phyloP scores from a whole-genome alignment of 2,797 vertebrate species.

The Ammospiza maritima region DNA sequence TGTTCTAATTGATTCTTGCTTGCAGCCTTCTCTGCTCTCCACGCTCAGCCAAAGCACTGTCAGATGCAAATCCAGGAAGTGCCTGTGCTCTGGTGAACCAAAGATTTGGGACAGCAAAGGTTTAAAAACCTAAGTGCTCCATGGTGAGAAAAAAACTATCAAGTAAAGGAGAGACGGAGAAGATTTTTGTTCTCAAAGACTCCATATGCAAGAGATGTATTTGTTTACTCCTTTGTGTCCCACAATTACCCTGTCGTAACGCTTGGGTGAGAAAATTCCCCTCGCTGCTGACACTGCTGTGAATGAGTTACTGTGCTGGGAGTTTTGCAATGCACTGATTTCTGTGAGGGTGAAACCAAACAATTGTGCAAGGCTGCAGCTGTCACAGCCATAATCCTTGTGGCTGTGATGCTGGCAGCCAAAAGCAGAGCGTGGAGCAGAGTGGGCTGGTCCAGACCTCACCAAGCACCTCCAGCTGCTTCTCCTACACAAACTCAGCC shows the following conservation, averaged over 20 bases:
- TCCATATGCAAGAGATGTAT: background rate
- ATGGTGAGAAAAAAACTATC: background rate
- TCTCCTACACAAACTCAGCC: background rate
- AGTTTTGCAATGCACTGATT: constrained; percentile 1
- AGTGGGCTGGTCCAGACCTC: background rate
- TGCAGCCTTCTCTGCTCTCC: background rate
- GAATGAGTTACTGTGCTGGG: constrained; percentile 22
- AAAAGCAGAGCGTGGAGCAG: background rate
- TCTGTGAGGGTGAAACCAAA: background rate
- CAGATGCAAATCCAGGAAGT: background rate
- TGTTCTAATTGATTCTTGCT: background rate
- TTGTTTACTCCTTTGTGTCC: background rate
- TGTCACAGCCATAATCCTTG: background rate
- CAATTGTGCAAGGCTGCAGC: background rate
- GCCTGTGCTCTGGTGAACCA: background rate
- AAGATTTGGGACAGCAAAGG: background rate
- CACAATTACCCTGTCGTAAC: accelerated
- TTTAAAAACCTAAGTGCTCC: background rate
- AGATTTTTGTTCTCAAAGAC: background rate
- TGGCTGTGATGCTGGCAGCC: background rate
- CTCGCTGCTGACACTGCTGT: background rate
- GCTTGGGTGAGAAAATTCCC: background rate
- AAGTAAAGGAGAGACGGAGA: background rate
- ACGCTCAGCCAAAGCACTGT: background rate
- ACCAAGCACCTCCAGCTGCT: constrained; percentile 31